A percentile compares a stretch with the other conserved stretches of the same genome.
These are phyloP conservation scores for Atrina japonica DNA, from an alignment of 2,888 invertebrate species.

Conservation along the genomic window DNA sequence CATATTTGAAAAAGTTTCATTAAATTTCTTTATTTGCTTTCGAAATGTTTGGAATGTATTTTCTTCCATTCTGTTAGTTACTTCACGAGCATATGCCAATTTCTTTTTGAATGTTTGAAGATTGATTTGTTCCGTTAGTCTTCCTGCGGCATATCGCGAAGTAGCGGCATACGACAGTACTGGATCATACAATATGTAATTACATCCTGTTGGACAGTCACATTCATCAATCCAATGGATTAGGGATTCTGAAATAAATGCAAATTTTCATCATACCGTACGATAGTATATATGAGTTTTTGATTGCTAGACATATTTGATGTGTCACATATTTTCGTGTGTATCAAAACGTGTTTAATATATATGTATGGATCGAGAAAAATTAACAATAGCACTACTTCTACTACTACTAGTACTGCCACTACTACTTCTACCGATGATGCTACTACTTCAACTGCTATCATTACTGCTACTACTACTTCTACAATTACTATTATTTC, in stretches of 20 bases:
- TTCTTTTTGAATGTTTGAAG: conserved; percentile 43
- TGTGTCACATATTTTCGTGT: neutral
- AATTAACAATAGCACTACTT: too few species aligned
- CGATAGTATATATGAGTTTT: too few species aligned
- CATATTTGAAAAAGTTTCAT: conserved; percentile 30
- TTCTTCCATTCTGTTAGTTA: conserved; percentile 58
- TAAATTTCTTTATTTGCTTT: conserved; percentile 35
- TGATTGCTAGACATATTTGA: too few species aligned
- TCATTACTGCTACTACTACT: too few species aligned
- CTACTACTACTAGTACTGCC: too few species aligned
- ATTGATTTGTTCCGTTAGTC: conserved; percentile 52
- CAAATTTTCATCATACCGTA: too few species aligned
- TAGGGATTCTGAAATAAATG: conserved; percentile 7
- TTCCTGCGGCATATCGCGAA: conserved; percentile 60
- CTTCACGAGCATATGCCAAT: conserved; percentile 53
- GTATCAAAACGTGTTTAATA: too few species aligned
- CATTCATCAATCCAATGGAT: conserved; percentile 43
- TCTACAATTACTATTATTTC: too few species aligned
- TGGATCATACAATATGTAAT: conserved; percentile 65
- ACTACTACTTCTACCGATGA: too few species aligned
- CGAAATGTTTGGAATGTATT: conserved; percentile 47
- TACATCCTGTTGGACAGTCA: conserved; percentile 69
- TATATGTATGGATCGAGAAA: too few species aligned
- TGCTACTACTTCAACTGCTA: too few species aligned
- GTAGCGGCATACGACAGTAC: conserved; percentile 69